Evolutionary conservation across 2,797 vertebrate species (phyloP), one percentile per base, ranked within the genome.

Genomic region (Anguilla megastoma): DNA sequence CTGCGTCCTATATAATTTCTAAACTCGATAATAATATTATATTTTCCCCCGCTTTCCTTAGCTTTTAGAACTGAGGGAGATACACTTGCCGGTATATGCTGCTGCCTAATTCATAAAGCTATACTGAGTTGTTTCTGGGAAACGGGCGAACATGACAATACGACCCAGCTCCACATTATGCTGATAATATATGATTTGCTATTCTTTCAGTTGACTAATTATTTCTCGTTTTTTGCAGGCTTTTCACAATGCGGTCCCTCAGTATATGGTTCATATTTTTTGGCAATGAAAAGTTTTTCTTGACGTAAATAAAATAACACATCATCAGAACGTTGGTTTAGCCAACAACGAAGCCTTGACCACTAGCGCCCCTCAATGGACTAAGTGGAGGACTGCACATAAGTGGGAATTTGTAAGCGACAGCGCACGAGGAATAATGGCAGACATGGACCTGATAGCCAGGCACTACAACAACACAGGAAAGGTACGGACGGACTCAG

Each of bases 401-500:
- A 18, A 91, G 91, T 90, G 91, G 89, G 91, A 90, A 89, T 58
- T 86, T 14, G 3, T 63, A 88, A 84, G 76, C 88, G 3, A 45
- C 88, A 60, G 14, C 18, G 89, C 45, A 87, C 69, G 87, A 33
- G 71, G 91, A 69, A 92, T 95, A 94, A 97, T 96, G 88, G 96
- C 96, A 45, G 97, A 98, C 91, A 95, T 90, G 87, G 92, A 96
- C 89, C 93, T 99, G 91, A 99, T 99, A 88, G 95, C 96, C 90
- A 95, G 89, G 90, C 98, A 99, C 95, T 99, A 99, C 96, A 99
- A 99, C 94, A 97, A 97, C 94, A 99, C 98, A 0, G 98, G 98
- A 2, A 99, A 99, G 93, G 96, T 97, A 90, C 94, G 95, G 0
- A 97, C 95, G 84, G 97, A 97, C 90, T 93, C 95, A 0, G 95